These are phyloP conservation scores for Myrmecobius fasciatus DNA, from an alignment of 2,113 vertebrate species.

Conservation along the genomic window DNA sequence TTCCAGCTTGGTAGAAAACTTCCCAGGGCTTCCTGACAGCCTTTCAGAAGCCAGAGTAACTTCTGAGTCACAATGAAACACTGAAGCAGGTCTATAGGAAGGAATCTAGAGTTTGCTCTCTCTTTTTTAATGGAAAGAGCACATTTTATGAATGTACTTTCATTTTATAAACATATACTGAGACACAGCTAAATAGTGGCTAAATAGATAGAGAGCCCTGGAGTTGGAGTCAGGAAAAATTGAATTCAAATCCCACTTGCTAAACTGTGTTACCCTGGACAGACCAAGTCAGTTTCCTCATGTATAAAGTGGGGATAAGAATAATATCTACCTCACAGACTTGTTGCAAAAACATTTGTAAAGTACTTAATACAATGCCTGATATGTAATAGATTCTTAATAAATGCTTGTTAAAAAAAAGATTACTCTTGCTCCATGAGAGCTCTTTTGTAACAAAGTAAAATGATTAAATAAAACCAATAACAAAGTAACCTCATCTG, in stretches of 20 bases:
- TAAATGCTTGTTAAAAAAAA: neutral
- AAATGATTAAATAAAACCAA: neutral
- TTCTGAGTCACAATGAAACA: neutral
- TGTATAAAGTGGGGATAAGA: neutral
- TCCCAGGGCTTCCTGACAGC: neutral
- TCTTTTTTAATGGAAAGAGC: neutral
- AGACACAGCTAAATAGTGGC: neutral
- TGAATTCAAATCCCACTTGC: neutral
- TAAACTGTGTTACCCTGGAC: neutral
- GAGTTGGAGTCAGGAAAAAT: neutral
- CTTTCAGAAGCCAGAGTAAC: neutral
- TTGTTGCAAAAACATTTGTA: neutral
- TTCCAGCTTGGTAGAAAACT: neutral
- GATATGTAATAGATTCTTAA: neutral
- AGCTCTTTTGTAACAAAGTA: neutral
- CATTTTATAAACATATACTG: neutral
- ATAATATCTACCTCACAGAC: neutral
- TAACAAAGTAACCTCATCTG: neutral
- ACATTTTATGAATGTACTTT: neutral
- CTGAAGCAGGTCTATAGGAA: neutral
- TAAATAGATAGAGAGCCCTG: neutral
- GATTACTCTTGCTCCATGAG: neutral
- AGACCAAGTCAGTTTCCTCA: neutral
- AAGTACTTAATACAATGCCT: neutral
- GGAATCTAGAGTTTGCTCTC: neutral